Base-by-base conservation (phyloP, 2,797 vertebrate species). In the Aldrovandia affinis region DNA sequence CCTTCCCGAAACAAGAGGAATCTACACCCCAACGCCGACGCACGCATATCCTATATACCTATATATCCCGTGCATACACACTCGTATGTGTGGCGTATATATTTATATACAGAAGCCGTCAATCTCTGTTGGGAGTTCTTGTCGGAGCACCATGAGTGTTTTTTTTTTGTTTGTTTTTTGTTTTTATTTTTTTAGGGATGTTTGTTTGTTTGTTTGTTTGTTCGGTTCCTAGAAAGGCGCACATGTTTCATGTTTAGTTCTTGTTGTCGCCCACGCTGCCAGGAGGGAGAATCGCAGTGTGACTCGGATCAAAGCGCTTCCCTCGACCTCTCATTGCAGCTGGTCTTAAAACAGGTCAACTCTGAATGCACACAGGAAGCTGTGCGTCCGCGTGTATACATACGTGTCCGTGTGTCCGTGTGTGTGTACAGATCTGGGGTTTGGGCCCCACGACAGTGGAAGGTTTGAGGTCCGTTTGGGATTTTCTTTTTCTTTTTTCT, bases 71-170 rank as follows among this genome's bases (percentile, higher is more conserved):
- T 86, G 89, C 88, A 88, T 90, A 89, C 88, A 85, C 86, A 82
- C 88, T 81, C 86, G 87, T 90, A 88, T 90, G 84, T 90, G 87
- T 90, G 91, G 90, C 87, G 89, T 91, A 89, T 89, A 90, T 86
- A 88, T 87, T 85, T 88, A 90, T 91, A 90, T 91, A 83, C 90
- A 92, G 91, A 91, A 91, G 88, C 93, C 88, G 88, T 85, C 86
- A 80, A 61, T 92, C 91, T 91, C 89, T 88, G 85, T 87, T 80
- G 80, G 86, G 89, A 82, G 83, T 83, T 86, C 85, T 88, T 88
- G 83, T 87, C 81, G 42, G 81, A 83, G 84, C 78, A 81, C 83
- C 80, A 83, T 85, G 80, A 83, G 85, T 85, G 70, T 54, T 25
- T 55, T 30, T 81, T 80, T 78, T 61, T 50, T 80, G 73, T 59